Conservation (phyloP, 2,888 invertebrate species). For the Limnephilus rhombicus region DNA sequence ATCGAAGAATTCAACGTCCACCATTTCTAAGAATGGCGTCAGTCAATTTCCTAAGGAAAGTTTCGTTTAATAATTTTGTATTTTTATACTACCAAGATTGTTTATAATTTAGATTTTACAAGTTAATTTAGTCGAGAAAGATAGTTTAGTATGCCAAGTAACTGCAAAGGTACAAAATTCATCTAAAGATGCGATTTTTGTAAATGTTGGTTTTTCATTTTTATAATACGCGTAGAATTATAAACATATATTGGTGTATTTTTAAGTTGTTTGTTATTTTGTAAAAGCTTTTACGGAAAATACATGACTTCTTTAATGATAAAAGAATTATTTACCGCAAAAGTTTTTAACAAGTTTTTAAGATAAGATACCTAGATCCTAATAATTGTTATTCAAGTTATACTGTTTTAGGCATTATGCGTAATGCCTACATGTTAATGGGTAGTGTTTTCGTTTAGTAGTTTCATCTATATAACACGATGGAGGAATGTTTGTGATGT, state of each 20-base stretch:
- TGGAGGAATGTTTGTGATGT: neutral
- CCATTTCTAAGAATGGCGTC: slow-evolving; percentile 54
- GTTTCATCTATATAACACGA: neutral
- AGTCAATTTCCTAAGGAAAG: slow-evolving; percentile 64
- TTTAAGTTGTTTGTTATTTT: neutral
- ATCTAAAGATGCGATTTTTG: neutral
- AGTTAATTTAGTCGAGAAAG: neutral
- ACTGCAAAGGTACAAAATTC: neutral
- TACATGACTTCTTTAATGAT: neutral
- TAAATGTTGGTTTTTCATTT: neutral
- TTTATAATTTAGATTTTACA: neutral
- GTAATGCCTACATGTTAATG: neutral
- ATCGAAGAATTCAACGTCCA: slow-evolving; percentile 54
- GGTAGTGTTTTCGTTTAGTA: neutral
- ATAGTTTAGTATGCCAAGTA: neutral
- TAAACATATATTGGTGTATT: neutral
- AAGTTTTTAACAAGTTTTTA: neutral
- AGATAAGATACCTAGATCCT: neutral
- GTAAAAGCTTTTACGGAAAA: neutral
- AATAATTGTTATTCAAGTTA: neutral
- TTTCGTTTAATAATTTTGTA: slow-evolving; percentile 59
- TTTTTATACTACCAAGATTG: neutral
- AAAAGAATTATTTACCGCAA: neutral
- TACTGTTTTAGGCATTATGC: neutral
- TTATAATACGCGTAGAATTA: neutral